phyloP scores from a whole-genome alignment of 2,797 vertebrate genomes.

The Urocyon cinereoargenteus region DNA sequence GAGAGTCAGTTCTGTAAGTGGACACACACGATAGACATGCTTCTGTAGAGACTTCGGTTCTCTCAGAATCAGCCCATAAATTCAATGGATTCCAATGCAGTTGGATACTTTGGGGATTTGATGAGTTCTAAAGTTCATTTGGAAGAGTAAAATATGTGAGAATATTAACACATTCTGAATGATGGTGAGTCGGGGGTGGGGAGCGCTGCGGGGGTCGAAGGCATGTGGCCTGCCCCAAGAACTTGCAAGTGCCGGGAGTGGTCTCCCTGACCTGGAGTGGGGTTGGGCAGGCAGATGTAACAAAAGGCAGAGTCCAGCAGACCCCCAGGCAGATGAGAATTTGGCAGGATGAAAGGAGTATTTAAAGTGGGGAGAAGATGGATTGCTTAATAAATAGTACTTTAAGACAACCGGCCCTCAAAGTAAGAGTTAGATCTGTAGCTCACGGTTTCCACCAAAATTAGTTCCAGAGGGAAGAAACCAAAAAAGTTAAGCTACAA shows the following conservation, averaged over 20 bases:
- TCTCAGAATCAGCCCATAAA: not conserved
- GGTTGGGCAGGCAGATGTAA: not conserved
- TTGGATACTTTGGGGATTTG: not conserved
- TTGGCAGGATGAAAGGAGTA: not conserved
- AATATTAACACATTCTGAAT: not conserved
- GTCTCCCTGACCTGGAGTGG: not conserved
- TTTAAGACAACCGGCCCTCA: not conserved
- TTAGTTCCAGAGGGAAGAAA: not conserved
- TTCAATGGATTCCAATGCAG: not conserved
- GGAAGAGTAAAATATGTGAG: constrained; percentile 3
- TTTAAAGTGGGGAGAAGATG: not conserved
- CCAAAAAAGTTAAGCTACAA: not conserved
- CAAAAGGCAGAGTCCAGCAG: not conserved
- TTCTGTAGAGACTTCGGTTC: not conserved
- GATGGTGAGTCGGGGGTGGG: accelerated
- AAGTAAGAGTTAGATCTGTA: constrained; percentile 30
- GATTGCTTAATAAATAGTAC: constrained; percentile 35
- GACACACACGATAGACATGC: not conserved
- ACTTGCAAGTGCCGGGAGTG: not conserved
- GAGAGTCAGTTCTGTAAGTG: not conserved
- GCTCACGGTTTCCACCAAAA: constrained; percentile 32
- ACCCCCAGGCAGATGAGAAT: not conserved
- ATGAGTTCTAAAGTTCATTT: not conserved
- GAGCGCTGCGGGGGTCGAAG: not conserved
- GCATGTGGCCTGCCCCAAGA: not conserved